phyloP scores from a whole-genome alignment of 1,140 invertebrate genomes.

The Polypedilum vanderplanki region DNA sequence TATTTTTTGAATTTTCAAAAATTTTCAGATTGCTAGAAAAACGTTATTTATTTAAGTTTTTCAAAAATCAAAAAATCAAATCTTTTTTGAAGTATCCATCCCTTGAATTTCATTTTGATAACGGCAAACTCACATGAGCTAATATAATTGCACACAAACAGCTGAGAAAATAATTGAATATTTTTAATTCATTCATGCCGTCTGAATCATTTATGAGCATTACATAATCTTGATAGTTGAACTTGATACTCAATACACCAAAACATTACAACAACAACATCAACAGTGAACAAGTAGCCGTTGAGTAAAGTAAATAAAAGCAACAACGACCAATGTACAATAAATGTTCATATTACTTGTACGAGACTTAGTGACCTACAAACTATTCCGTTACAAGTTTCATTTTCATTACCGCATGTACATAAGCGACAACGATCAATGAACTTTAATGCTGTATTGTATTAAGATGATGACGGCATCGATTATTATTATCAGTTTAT shows the following conservation, averaged over 20 bases:
- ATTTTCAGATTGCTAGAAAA: too few species aligned
- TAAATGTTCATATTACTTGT: not conserved
- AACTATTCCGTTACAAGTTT: slow-evolving; percentile 15
- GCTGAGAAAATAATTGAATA: too few species aligned
- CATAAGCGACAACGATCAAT: not conserved
- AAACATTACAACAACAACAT: not conserved
- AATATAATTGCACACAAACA: too few species aligned
- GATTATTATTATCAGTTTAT: too few species aligned
- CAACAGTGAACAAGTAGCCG: not conserved
- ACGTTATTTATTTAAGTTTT: too few species aligned
- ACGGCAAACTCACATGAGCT: too few species aligned
- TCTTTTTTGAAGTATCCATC: too few species aligned
- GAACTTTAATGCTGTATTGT: slow-evolving; percentile 1
- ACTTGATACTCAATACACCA: not conserved
- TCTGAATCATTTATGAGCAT: not conserved
- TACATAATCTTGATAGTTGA: not conserved
- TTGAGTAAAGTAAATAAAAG: not conserved
- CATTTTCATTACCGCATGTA: slow-evolving; percentile 18
- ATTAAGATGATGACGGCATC: too few species aligned
- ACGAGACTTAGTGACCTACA: slow-evolving; percentile 14
- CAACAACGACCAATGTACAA: not conserved
- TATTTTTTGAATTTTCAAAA: too few species aligned
- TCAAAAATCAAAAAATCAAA: too few species aligned
- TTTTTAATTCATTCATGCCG: too few species aligned
- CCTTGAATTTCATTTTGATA: too few species aligned